These are phyloP conservation scores for Idaea straminata DNA, from an alignment of 2,888 invertebrate genomes.

Conservation along the genomic window DNA sequence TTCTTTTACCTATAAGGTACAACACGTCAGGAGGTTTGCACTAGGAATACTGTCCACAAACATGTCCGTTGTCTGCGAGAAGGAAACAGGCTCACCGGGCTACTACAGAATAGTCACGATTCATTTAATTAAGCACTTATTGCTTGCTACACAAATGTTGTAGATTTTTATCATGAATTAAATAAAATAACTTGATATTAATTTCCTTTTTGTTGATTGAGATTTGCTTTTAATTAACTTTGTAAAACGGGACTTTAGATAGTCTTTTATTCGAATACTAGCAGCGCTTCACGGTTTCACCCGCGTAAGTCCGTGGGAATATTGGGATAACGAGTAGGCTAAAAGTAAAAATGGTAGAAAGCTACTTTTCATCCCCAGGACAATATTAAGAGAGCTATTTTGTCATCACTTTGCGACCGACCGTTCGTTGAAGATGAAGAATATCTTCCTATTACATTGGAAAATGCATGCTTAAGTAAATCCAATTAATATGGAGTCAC, in stretches of 20 bases:
- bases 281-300: too few relatives aligned
- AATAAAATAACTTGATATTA: not conserved
- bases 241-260: not conserved
- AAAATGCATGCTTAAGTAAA: not conserved
- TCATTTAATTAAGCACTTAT: not conserved
- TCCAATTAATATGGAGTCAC: not conserved
- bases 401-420: too few relatives aligned
- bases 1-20: too few relatives aligned
- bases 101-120: not conserved
- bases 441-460: not conserved
- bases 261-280: not conserved
- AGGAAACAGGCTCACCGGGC: not conserved
- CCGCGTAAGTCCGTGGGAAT: too few relatives aligned
- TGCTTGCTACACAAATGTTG: not conserved
- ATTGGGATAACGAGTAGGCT: too few relatives aligned
- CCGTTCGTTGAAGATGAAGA: too few relatives aligned
- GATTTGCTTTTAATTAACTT: not conserved
- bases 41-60: not conserved
- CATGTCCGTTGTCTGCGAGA: not conserved
- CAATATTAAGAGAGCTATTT: too few relatives aligned
- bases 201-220: not conserved
- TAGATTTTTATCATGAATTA: not conserved
- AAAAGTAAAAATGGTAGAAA: too few relatives aligned
- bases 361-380: too few relatives aligned
- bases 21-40: too few relatives aligned